phyloP scores from a whole-genome alignment of 2,888 invertebrate genomes.

The Agrochola lota region DNA sequence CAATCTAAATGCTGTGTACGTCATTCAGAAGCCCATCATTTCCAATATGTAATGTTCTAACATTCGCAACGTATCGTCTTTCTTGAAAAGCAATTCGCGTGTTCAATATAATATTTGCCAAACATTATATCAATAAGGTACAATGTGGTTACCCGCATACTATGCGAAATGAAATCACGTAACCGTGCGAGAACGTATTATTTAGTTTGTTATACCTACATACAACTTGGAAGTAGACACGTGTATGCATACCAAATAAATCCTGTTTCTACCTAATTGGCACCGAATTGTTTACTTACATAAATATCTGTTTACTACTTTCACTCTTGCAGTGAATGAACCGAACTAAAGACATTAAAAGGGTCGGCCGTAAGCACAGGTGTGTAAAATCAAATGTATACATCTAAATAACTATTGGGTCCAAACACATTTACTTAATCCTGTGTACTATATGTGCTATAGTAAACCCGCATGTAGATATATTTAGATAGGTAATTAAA shows the following conservation, averaged over 20 bases:
- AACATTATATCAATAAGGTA: slow-evolving; percentile 60
- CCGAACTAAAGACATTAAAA: slow-evolving; percentile 84
- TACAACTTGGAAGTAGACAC: slow-evolving; percentile 6
- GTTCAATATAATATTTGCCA: slow-evolving; percentile 62
- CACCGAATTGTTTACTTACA: slow-evolving; percentile 54
- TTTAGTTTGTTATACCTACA: slow-evolving; percentile 36
- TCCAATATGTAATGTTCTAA: slow-evolving; percentile 58
- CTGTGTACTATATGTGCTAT: slow-evolving; percentile 62
- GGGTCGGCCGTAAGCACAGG: slow-evolving; percentile 83
- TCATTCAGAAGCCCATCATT: slow-evolving; percentile 67
- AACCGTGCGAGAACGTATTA: slow-evolving; percentile 39
- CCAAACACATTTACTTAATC: slow-evolving; percentile 81
- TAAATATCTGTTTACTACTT: slow-evolving; percentile 68
- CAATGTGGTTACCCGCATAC: slow-evolving; percentile 44
- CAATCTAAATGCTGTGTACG: slow-evolving; percentile 36
- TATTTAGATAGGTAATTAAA: slow-evolving; percentile 49
- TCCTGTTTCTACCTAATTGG: slow-evolving; percentile 49
- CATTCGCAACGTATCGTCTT: slow-evolving; percentile 68
- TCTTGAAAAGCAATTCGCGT: slow-evolving; percentile 66
- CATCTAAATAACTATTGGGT: slow-evolving; percentile 80
- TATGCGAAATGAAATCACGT: slow-evolving; percentile 49
- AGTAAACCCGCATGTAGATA: slow-evolving; percentile 53
- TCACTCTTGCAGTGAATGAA: slow-evolving; percentile 76
- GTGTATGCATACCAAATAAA: slow-evolving; percentile 38
- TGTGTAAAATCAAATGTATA: slow-evolving; percentile 86